Evolutionary conservation across 2,113 vertebrate genomes (phyloP).

Genomic region (Podocnemis expansa): DNA sequence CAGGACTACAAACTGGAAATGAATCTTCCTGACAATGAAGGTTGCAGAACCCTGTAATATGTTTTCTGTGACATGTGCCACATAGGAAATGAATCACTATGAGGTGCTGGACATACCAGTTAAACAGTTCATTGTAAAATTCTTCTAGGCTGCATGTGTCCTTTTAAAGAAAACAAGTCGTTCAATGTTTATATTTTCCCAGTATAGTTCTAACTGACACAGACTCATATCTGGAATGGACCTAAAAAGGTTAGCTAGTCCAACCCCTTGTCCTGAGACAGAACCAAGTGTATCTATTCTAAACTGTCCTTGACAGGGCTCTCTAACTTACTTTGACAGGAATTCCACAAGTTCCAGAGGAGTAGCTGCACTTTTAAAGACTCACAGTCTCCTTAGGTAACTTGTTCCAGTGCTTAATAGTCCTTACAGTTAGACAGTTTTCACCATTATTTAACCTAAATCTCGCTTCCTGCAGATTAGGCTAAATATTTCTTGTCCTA

Average conservation of each 20-base stretch:
- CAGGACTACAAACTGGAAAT: background rate
- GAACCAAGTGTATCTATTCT: background rate
- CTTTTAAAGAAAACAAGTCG: background rate
- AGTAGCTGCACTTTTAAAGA: too few relatives aligned
- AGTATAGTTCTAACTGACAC: background rate
- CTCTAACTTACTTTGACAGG: too few relatives aligned
- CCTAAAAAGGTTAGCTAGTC: background rate
- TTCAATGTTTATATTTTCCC: background rate
- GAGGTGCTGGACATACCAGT: background rate
- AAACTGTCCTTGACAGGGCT: background rate
- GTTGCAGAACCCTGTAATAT: background rate
- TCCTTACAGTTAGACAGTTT: background rate
- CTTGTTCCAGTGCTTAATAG: background rate
- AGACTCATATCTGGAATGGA: rapidly evolving
- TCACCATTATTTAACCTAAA: background rate
- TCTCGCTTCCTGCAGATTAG: background rate
- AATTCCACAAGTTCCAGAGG: too few relatives aligned
- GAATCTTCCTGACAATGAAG: background rate
- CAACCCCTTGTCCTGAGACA: background rate
- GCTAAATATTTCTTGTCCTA: background rate
- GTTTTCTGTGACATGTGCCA: background rate
- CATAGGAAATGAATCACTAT: background rate
- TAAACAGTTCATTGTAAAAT: background rate
- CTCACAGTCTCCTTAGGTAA: too few relatives aligned
- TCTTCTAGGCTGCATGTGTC: background rate